Evolutionary conservation across 1,140 invertebrate genomes (phyloP).

Genomic region (Spodoptera litura): DNA sequence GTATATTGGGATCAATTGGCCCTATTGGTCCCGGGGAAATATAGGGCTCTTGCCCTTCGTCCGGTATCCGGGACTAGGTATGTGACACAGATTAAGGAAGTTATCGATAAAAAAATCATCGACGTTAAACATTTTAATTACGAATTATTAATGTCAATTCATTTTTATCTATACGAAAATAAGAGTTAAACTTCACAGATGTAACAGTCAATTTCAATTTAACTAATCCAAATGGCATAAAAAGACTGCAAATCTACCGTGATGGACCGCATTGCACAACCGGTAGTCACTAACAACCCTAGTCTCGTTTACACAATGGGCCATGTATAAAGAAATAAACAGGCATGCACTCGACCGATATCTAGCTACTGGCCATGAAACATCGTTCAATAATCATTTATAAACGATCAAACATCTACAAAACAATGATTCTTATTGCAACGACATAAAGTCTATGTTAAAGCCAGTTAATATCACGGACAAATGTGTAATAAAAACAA

Average conservation of each 20-base stretch:
- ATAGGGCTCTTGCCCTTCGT: constrained; percentile 66
- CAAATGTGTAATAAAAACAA: no score
- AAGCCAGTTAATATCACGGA: no score
- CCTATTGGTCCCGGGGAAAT: constrained; percentile 45
- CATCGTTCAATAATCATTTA: constrained; percentile 27
- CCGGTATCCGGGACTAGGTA: constrained; percentile 55
- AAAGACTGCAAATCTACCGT: neutral
- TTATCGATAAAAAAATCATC: constrained; percentile 10
- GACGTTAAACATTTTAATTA: neutral
- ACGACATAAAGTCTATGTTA: neutral
- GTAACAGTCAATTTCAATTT: neutral
- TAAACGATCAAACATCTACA: neutral
- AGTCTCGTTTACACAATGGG: constrained; percentile 29
- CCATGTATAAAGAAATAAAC: constrained; percentile 20
- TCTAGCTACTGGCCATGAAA: constrained; percentile 41
- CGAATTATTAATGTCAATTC: no score
- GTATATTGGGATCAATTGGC: constrained; percentile 58
- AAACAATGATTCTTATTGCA: neutral
- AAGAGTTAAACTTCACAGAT: neutral
- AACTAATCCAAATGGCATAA: neutral
- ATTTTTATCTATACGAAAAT: neutral
- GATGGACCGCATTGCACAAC: constrained; percentile 32
- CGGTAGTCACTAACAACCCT: constrained; percentile 16
- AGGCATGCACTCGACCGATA: constrained; percentile 30
- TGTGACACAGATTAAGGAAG: neutral